Conservation (phyloP, 1,140 invertebrate genomes). For the fruit fly (Drosophila melanogaster) region Release_6_plus_ISO1_MT NT_033779.5:18005001-18005500, state of each 20-base stretch:
- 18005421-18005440: not conserved
- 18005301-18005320: conserved; percentile 69
- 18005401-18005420: conserved; percentile 6
- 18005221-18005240: too few relatives aligned
- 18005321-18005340: conserved; percentile 21
- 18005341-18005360: not conserved
- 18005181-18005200: too few relatives aligned
- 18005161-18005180: too few relatives aligned
- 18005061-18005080: conserved; percentile 39
- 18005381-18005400: conserved; percentile 9
- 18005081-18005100: conserved; percentile 70
- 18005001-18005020: conserved; percentile 42
- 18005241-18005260: too few relatives aligned
- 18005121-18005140: conserved; percentile 13
- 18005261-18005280: too few relatives aligned
- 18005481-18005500: conserved; percentile 80
- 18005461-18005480: conserved; percentile 66
- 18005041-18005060: conserved; percentile 11
- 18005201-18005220: too few relatives aligned
- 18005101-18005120: conserved; percentile 24
- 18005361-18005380: conserved; percentile 7
- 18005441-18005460: conserved; percentile 38
- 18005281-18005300: conserved; percentile 12
- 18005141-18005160: not conserved
- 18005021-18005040: conserved; percentile 60